Conservation (phyloP, 2,797 vertebrate genomes). For the Propithecus deckenii region DNA sequence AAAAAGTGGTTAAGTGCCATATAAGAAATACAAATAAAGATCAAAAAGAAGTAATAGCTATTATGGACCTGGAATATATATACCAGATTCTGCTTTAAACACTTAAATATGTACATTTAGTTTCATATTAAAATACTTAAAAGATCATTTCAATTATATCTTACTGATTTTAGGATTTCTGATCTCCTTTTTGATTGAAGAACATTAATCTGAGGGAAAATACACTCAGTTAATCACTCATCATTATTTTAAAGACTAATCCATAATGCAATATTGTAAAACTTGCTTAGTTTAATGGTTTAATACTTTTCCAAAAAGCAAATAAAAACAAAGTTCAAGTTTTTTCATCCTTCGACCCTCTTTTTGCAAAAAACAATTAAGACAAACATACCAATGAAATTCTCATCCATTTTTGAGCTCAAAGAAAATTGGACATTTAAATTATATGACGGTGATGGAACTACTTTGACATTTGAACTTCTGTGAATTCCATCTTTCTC, state of each 20-base stretch:
- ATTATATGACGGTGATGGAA: neutral
- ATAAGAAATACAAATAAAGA: neutral
- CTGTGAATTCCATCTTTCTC: neutral
- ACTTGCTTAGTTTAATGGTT: neutral
- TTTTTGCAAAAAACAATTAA: slow-evolving; percentile 3
- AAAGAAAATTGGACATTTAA: slow-evolving; percentile 8
- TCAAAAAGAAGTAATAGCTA: neutral
- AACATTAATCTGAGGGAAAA: slow-evolving; percentile 93
- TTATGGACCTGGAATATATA: neutral
- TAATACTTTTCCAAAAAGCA: slow-evolving; percentile 29
- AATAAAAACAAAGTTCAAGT: slow-evolving; percentile 19
- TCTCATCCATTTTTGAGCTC: neutral
- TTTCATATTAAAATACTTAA: slow-evolving; percentile 40
- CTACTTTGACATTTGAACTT: neutral
- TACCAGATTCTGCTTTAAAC: neutral
- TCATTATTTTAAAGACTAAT: slow-evolving; percentile 37
- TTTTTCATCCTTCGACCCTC: neutral
- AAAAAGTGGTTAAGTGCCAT: neutral
- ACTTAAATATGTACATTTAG: neutral
- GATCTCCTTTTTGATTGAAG: slow-evolving; percentile 98
- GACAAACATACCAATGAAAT: slow-evolving; percentile 1
- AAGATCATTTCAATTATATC: slow-evolving; percentile 52
- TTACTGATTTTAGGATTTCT: slow-evolving; percentile 98
- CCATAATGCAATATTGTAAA: neutral
- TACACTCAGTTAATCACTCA: slow-evolving; percentile 29